Evolutionary conservation across 2,888 invertebrate genomes (phyloP), one percentile per base, ranked within the genome.

Genomic region (Oxystoma pomonae): DNA sequence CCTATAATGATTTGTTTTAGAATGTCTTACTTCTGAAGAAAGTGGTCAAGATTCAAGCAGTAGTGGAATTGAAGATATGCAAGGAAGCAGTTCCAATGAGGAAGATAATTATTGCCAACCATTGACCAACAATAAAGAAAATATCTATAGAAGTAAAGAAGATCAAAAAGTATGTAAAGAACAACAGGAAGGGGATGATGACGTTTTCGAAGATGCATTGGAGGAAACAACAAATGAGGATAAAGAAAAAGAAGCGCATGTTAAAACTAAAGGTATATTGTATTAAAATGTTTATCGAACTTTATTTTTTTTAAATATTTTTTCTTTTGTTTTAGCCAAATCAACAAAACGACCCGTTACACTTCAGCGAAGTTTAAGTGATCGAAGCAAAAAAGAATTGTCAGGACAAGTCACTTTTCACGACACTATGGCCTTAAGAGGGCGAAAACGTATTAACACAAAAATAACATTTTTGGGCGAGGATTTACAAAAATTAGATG

Each of bases 371-470:
- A 80, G 80, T 64, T 73, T 78, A 53, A 82, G 82, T 72, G 82
- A 82, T 61, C 78, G 82, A 12, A 35, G 35, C 12, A 35, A 35
- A 35, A 35, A 12, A 12, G 35, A 35, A 35, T 7, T 35, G 35
- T 35, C 35, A n/a, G 68, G 72, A 49, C 76, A 85, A 59, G 85
- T 89, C 9, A 83, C 84, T 65, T 91, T 91, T 77, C 83, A 89
- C 76, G 94, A 94, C 78, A 93, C 93, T 20, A 94, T 93, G 90
- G 90, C 93, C 20, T 82, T 94, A 71, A 85, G 92, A 70, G 83
- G 79, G 12, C 86, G 86, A 77, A 81, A 81, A 68, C 82, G 82
- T 73, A 85, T 87, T 75, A 83, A 83, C 52, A 85, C 87, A 76
- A 83, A 86, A 19, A 64, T 66, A n/a, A 83, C 87, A 66, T 89